Percentiles rank a stretch among this genome's conserved stretches.
Evolutionary conservation across 2,888 invertebrate genomes (phyloP).

Genomic region (Tipula helvola): DNA sequence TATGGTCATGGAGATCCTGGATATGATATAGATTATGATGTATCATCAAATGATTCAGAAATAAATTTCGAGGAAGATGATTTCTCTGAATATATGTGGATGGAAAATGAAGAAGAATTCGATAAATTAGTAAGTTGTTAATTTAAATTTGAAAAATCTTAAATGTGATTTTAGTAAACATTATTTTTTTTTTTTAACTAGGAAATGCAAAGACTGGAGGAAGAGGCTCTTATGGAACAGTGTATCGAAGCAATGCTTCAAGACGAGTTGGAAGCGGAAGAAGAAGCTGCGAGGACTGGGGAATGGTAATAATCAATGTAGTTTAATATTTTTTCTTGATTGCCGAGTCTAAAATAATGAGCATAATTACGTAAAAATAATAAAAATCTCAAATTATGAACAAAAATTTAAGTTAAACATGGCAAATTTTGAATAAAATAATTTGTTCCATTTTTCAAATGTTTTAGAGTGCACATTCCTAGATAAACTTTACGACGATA

Average conservation of each 20-base stretch:
- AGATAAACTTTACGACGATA: too few species aligned
- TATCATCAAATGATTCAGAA: constrained; percentile 20
- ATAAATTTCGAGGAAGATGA: constrained; percentile 40
- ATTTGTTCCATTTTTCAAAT: background rate
- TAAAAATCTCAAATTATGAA: background rate
- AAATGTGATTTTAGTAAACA: background rate
- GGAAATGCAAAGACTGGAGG: constrained; percentile 76
- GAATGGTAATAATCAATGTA: background rate
- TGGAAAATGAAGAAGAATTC: constrained; percentile 89
- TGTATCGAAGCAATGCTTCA: constrained; percentile 75
- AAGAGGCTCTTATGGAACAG: constrained; percentile 78
- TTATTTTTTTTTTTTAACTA: constrained; percentile 26
- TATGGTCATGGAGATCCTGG: constrained; percentile 31
- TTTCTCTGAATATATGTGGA: constrained; percentile 88
- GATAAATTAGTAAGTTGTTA: constrained; percentile 60
- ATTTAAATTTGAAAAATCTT: background rate
- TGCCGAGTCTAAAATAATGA: background rate
- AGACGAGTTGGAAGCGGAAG: constrained; percentile 49
- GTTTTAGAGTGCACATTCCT: too few species aligned
- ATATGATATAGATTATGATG: constrained; percentile 29
- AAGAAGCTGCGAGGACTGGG: constrained; percentile 18
- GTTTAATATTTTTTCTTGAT: background rate
- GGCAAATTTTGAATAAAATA: background rate
- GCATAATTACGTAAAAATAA: background rate
- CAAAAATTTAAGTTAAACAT: background rate